phyloP scores from a whole-genome alignment of 2,113 vertebrate genomes.

The Neoarius graeffei region DNA sequence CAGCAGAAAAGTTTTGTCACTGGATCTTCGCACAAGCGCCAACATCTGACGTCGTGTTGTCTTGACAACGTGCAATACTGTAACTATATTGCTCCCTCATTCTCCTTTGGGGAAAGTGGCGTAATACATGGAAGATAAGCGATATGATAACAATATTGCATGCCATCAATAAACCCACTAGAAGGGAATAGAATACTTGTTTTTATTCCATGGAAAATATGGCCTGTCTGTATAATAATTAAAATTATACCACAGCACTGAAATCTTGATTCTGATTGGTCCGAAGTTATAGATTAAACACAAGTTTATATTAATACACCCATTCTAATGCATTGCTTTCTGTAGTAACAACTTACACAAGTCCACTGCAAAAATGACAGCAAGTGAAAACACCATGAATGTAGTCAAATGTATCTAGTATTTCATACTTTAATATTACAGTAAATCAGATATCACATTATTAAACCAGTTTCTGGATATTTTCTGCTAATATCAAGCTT shows the following conservation, averaged over 20 bases:
- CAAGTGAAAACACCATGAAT: neutral
- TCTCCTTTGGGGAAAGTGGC: too few species aligned
- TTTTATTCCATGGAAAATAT: too few species aligned
- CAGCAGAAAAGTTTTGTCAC: too few species aligned
- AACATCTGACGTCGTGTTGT: too few species aligned
- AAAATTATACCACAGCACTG: neutral
- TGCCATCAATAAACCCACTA: too few species aligned
- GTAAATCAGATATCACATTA: neutral
- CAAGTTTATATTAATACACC: neutral
- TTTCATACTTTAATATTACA: neutral
- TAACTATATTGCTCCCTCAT: too few species aligned
- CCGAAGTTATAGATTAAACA: neutral
- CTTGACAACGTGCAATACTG: too few species aligned
- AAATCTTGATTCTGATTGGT: neutral
- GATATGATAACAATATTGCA: too few species aligned
- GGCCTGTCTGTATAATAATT: too few species aligned
- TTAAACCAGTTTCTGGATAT: neutral
- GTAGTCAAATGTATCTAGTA: neutral
- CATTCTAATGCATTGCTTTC: neutral
- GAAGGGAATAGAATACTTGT: too few species aligned
- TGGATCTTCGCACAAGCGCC: too few species aligned
- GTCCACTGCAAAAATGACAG: neutral
- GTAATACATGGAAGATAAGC: too few species aligned
- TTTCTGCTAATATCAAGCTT: neutral
- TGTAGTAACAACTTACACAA: neutral